These are phyloP conservation scores for Ditula angustiorana DNA, from an alignment of 2,888 invertebrate species.

Conservation along the genomic window DNA sequence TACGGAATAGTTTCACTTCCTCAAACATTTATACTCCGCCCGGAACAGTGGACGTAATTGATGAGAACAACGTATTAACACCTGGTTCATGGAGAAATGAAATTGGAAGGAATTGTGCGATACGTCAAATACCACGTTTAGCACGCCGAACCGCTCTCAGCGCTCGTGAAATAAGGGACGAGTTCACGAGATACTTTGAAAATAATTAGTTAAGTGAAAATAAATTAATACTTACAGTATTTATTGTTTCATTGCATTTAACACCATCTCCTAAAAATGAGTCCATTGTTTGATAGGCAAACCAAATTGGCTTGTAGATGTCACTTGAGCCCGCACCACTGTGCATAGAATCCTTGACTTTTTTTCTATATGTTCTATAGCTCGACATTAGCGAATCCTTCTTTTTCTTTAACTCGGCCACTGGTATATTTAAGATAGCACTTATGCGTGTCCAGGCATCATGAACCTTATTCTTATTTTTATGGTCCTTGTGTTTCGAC, in stretches of 20 bases:
- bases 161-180: slow-evolving; percentile 10
- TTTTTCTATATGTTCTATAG: slow-evolving; percentile 18
- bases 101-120: slow-evolving; percentile 4
- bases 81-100: slow-evolving; percentile 9
- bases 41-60: slow-evolving; percentile 38
- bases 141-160: slow-evolving; percentile 6
- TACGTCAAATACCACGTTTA: slow-evolving; percentile 3
- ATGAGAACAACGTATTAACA: neutral
- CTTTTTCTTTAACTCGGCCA: slow-evolving; percentile 33
- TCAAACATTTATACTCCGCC: slow-evolving; percentile 36
- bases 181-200: slow-evolving; percentile 4
- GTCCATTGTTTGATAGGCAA: slow-evolving; percentile 2
- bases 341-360: slow-evolving; percentile 19
- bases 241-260: slow-evolving; percentile 3
- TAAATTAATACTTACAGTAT: neutral
- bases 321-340: slow-evolving; percentile 6
- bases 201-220: slow-evolving; percentile 3
- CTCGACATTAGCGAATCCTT: slow-evolving; percentile 12
- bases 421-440: slow-evolving; percentile 34
- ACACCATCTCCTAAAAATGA: slow-evolving; percentile 8
- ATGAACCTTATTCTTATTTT: slow-evolving; percentile 38
- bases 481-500: slow-evolving; percentile 23
- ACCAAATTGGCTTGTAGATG: slow-evolving; percentile 6
- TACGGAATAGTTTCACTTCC: slow-evolving; percentile 43
- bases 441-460: slow-evolving; percentile 41